Evolutionary conservation across 2,113 vertebrate genomes (phyloP), one percentile per base, ranked within the genome.

Genomic region (Bambusicola thoracicus): DNA sequence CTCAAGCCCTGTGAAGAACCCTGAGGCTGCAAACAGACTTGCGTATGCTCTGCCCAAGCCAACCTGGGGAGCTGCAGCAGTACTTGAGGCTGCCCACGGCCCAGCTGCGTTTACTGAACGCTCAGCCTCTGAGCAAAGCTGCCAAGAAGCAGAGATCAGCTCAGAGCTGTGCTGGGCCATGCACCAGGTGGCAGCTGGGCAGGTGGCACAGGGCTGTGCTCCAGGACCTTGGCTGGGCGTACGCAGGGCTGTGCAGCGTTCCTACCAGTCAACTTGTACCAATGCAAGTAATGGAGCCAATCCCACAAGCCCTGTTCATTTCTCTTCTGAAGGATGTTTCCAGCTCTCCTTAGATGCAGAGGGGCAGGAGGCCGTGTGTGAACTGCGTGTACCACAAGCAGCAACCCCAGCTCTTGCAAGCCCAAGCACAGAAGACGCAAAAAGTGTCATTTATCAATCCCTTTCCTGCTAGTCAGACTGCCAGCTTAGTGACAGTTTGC

Each of bases 131-230:
- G 46, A 85, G n/a, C 63, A 49, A 41, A 84, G 0, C 6, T 17
- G 53, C 49, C 44, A 46, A 80, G 61, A 34, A 56, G 29, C 77
- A 89, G 63, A 51, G 53, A 16, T 34, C 40, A 73, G 55, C 58
- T 12, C 2, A 5, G 43, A 83, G 44, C 25, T 10, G 29, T 3
- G 5, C 44, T 43, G 62, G 62, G 61, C 32, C n/a, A 58, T 8
- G 6, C 81, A 46, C 0, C 0, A 8, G 13, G 29, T 17, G 3
- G 10, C 48, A 40, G 84, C 48, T 11, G 55, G 76, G 58, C 77
- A 38, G 22, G 46, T 4, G 0, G 49, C 5, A 1, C 12, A 8
- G 17, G 27, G 87, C 77, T 74, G 66, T 11, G 62, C 66, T 81
- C 25, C 74, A 43, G 32, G 48, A 32, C 59, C 59, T 62, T 38